phyloP scores from a whole-genome alignment of 2,113 vertebrate genomes.

The Paedocypris sp. region DNA sequence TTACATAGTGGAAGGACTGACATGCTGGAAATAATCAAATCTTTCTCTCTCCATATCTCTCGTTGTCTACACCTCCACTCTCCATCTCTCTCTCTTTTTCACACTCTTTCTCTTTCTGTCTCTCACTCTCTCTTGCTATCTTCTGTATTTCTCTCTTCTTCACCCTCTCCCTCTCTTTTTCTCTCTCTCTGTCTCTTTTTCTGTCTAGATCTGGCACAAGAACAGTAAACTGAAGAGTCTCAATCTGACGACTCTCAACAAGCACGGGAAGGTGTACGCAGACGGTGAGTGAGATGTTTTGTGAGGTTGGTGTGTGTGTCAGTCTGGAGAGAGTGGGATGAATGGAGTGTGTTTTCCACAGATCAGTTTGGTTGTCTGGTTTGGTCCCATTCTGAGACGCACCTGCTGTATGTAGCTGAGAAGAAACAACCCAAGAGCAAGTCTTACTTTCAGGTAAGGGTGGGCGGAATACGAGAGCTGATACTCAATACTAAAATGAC shows the following conservation, averaged over 20 bases:
- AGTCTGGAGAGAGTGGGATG: too few relatives aligned
- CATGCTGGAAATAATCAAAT: too few relatives aligned
- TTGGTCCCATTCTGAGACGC: slow-evolving; percentile 95
- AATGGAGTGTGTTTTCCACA: slow-evolving; percentile 34
- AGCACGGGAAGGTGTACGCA: slow-evolving; percentile 82
- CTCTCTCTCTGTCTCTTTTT: not conserved
- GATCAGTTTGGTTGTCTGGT: slow-evolving; percentile 91
- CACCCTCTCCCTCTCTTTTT: not conserved
- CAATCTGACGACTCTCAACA: slow-evolving; percentile 76
- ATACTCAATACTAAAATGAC: too few relatives aligned
- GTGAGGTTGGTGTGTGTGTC: too few relatives aligned
- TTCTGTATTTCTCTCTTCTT: too few relatives aligned
- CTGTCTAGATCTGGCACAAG: slow-evolving; percentile 79
- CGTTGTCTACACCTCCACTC: too few relatives aligned
- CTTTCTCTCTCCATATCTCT: too few relatives aligned
- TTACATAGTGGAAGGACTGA: too few relatives aligned
- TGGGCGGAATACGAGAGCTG: too few relatives aligned
- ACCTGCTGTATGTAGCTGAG: slow-evolving; percentile 92
- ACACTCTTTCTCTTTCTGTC: too few relatives aligned
- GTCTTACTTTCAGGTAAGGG: slow-evolving; percentile 93
- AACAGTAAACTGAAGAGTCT: slow-evolving; percentile 88
- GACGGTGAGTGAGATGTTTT: slow-evolving; percentile 74
- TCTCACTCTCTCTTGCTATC: too few relatives aligned
- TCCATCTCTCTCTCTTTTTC: too few relatives aligned
- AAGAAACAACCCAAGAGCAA: slow-evolving; percentile 82